Percentiles rank a stretch among this genome's conserved stretches.
Evolutionary conservation across 2,797 vertebrate species (phyloP).

Genomic region (Alcedo atthis): DNA sequence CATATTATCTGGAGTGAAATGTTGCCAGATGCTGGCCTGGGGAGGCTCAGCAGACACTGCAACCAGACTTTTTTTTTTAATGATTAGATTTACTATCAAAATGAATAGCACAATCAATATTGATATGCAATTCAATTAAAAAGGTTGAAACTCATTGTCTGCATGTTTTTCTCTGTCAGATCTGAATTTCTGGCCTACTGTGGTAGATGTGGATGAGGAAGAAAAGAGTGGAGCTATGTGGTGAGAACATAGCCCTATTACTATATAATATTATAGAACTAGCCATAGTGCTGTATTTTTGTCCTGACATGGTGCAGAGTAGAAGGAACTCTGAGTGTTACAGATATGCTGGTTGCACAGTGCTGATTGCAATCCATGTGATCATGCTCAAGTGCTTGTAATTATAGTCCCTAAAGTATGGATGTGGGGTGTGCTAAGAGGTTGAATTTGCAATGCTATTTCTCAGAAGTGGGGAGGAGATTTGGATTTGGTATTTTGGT

Average conservation of each 20-base stretch:
- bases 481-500: background rate
- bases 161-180: background rate
- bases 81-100: constrained; percentile 55
- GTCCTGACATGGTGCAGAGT: background rate
- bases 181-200: background rate
- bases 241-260: background rate
- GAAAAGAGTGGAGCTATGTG: background rate
- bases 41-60: constrained; percentile 37
- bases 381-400: accelerated
- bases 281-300: background rate
- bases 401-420: background rate
- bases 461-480: background rate
- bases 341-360: background rate
- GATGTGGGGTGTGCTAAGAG: background rate
- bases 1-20: background rate
- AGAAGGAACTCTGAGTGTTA: background rate
- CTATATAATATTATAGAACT: no score
- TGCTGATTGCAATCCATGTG: background rate
- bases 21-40: constrained; percentile 19
- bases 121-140: constrained; percentile 63
- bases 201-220: background rate
- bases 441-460: background rate
- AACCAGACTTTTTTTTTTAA: constrained; percentile 2
- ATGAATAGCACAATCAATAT: constrained; percentile 67
- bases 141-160: constrained; percentile 28